Evolutionary conservation across 2,797 vertebrate species (phyloP).

Genomic region (Phaenicophaeus curvirostris): DNA sequence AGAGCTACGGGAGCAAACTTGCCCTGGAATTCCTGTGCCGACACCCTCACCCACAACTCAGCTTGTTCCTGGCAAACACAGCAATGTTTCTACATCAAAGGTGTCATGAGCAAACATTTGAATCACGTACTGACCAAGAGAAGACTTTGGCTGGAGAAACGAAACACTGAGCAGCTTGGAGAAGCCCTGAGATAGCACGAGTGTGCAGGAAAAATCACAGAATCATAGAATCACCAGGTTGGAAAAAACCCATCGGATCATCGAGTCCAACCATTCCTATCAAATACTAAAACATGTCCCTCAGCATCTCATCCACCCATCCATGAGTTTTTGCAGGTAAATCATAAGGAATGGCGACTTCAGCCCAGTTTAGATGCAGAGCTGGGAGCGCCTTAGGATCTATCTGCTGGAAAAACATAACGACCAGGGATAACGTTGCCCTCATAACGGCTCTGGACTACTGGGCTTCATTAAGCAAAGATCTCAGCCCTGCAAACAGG

Average conservation of each 20-base stretch:
- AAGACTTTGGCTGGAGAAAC: background rate
- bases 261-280: too few relatives aligned
- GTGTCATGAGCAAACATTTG: background rate
- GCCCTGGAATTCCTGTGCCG: background rate
- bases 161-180: background rate
- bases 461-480: background rate
- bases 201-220: background rate
- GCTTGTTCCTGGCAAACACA: background rate
- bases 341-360: background rate
- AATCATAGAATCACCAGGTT: too few relatives aligned
- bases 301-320: too few relatives aligned
- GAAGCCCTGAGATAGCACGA: background rate
- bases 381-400: background rate
- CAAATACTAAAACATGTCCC: too few relatives aligned
- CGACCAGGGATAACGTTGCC: accelerated
- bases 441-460: accelerated
- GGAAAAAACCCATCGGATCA: too few relatives aligned
- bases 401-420: background rate
- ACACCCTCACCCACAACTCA: background rate
- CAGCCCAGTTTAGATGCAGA: background rate
- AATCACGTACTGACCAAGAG: background rate
- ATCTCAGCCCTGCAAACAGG: background rate
- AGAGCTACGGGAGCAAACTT: background rate
- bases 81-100: background rate
- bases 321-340: background rate